phyloP scores from a whole-genome alignment of 35 echinoderm and acorn worm species.

The Anneissia japonica region DNA sequence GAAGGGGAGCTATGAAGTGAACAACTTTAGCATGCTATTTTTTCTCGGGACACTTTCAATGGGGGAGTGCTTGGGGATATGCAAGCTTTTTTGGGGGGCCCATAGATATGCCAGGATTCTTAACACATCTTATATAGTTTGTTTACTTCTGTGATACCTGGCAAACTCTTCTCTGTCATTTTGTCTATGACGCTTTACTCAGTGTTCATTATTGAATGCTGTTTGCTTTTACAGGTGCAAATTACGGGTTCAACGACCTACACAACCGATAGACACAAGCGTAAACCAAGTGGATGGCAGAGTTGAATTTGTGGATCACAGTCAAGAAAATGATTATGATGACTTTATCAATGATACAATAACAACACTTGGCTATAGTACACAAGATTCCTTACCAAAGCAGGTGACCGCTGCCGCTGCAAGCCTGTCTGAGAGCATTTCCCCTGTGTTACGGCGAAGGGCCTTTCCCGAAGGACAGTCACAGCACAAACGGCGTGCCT shows the following conservation, averaged over 20 bases:
- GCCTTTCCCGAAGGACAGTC: neutral
- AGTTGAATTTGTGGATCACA: neutral
- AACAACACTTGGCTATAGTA: neutral
- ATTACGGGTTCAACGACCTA: neutral
- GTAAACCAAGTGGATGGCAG: too few relatives aligned
- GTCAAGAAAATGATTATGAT: slow-evolving; percentile 83
- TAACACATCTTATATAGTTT: too few relatives aligned
- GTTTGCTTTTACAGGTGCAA: neutral
- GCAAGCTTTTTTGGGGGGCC: too few relatives aligned
- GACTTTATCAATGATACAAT: slow-evolving; percentile 80
- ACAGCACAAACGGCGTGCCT: neutral
- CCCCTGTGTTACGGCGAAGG: neutral
- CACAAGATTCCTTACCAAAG: neutral
- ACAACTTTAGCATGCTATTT: too few relatives aligned
- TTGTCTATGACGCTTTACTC: too few relatives aligned
- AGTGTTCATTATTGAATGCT: too few relatives aligned
- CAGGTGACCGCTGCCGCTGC: neutral
- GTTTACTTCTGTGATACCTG: too few relatives aligned
- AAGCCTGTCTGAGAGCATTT: slow-evolving; percentile 4
- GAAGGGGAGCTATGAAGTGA: too few relatives aligned
- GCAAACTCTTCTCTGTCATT: too few relatives aligned
- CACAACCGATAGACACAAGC: neutral
- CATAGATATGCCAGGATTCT: too few relatives aligned
- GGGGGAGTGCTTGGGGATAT: too few relatives aligned
- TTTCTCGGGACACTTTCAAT: too few relatives aligned